Conservation (phyloP, 2,797 vertebrate genomes). For the Propithecus perrieri region DNA sequence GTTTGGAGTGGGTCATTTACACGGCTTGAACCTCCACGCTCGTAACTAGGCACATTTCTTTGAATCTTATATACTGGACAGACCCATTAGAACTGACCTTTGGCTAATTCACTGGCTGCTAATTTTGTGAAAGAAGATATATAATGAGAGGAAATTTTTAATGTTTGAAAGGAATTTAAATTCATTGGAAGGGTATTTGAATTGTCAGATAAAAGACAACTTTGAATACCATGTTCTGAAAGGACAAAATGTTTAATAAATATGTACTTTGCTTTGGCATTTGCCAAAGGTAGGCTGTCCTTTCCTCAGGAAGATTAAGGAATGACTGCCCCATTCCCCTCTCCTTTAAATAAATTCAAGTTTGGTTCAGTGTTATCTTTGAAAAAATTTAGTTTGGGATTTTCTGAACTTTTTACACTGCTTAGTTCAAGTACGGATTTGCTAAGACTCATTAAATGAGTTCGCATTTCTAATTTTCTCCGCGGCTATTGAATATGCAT, state of each 20-base stretch:
- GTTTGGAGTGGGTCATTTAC: background rate
- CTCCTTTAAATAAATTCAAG: background rate
- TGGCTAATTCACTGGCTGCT: background rate
- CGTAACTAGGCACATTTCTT: background rate
- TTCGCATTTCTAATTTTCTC: background rate
- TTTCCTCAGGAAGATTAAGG: background rate
- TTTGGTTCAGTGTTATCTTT: background rate
- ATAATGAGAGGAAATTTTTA: background rate
- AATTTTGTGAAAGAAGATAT: background rate
- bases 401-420: background rate
- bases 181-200: background rate
- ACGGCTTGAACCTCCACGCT: background rate
- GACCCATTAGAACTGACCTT: background rate
- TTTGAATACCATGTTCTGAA: background rate
- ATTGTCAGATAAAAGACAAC: slow-evolving; percentile 2
- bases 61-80: background rate
- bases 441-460: background rate
- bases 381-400: background rate
- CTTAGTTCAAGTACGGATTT: slow-evolving; percentile 8
- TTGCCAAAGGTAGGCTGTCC: background rate
- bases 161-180: background rate
- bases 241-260: background rate
- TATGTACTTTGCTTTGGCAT: background rate
- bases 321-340: background rate
- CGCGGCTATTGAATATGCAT: slow-evolving; percentile 4